Base-by-base conservation (phyloP, 1,140 invertebrate genomes). In the Bombus consobrinus region DNA sequence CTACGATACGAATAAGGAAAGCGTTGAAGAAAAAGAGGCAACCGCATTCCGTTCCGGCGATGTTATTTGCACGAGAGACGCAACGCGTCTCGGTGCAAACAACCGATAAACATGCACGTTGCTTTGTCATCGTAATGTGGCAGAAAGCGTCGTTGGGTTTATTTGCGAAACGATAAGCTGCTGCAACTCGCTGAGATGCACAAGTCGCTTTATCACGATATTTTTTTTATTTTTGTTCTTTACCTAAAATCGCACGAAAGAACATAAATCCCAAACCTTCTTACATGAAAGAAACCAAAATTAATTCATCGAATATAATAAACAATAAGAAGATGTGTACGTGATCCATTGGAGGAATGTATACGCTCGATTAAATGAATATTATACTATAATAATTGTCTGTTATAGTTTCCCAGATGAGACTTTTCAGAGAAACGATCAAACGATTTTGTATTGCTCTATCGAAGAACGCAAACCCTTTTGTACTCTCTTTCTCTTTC, bases 31-130 rank as follows among this genome's bases (percentile, higher is more conserved):
- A 88, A 82, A 81, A 80, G 83, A 86, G 81, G 80, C 88, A 89
- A 62, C 80, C 47, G 73, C 88, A 89, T 90, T 90, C 88, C 88
- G 68, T 89, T 89, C 69, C 25, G 18, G 47, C 75, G 76, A 79
- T 66, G 69, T 90, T 88, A 81, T 91, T 91, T 88, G 81, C 81
- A 87, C 88, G 68, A 68, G 66, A 71, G 75, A 43, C 83, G 86
- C 79, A 88, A 83, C 81, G 79, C 66, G 86, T 64, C 64, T 83
- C 80, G 79, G 83, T 83, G 83, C 89, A 89, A 90, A 89, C 83
- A 90, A 81, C 87, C 83, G 85, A 91, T 90, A 90, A 91, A 90
- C 89, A 91, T 91, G 86, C 77, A 71, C 89, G 69, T 83, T 82
- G 87, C 89, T 89, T 90, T 88, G 90, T 91, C 89, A 91, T 90